Conservation (phyloP, 1,140 invertebrate genomes). For the Lutraria rhynchaena region DNA sequence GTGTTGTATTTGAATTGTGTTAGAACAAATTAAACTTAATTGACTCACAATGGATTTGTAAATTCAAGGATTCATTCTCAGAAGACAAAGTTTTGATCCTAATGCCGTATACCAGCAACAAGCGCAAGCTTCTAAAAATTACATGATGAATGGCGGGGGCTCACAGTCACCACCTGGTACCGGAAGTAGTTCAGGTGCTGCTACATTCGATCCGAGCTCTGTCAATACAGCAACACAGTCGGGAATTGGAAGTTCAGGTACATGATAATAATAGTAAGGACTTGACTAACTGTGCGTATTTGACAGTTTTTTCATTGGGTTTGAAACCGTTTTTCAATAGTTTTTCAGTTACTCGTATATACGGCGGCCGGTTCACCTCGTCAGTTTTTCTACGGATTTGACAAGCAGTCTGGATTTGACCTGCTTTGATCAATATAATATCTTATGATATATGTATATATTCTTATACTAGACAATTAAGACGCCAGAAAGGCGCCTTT, state of each 20-base stretch:
- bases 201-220: constrained; percentile 16
- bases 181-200: not conserved
- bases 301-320: not conserved
- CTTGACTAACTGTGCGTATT: not conserved
- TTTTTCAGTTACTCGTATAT: too few relatives aligned
- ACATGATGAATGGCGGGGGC: constrained; percentile 35
- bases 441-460: too few relatives aligned
- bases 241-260: constrained; percentile 10
- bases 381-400: too few relatives aligned
- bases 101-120: constrained; percentile 45
- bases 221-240: constrained; percentile 17
- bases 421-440: not conserved
- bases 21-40: too few relatives aligned
- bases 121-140: constrained; percentile 25
- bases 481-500: too few relatives aligned
- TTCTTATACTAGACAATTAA: too few relatives aligned
- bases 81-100: constrained; percentile 27
- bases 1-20: too few relatives aligned
- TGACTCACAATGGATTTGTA: too few relatives aligned
- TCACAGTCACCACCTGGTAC: constrained; percentile 15
- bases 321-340: too few relatives aligned
- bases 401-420: not conserved
- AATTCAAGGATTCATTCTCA: constrained; percentile 18
- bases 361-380: too few relatives aligned
- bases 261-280: too few relatives aligned